Conservation (phyloP, 2,888 invertebrate species). For the Tortricodes alternella region DNA sequence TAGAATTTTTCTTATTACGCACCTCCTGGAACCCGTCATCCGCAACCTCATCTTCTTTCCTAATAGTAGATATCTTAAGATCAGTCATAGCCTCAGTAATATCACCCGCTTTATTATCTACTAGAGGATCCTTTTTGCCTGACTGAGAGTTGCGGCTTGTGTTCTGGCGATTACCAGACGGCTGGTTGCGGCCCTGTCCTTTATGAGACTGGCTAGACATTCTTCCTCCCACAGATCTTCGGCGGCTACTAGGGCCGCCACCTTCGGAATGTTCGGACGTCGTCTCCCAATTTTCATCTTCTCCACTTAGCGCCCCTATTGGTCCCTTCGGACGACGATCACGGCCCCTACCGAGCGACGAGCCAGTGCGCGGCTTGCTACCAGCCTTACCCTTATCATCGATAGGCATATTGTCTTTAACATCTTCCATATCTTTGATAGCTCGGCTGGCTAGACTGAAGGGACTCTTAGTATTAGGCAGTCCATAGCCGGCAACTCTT, state of each 20-base stretch:
- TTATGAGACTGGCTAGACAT: slow-evolving; percentile 56
- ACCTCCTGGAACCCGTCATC: slow-evolving; percentile 93
- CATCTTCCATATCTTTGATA: slow-evolving; percentile 66
- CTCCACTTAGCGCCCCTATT: slow-evolving; percentile 67
- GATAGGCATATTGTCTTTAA: slow-evolving; percentile 57
- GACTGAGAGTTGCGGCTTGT: slow-evolving; percentile 57
- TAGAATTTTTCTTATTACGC: slow-evolving; percentile 89
- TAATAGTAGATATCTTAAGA: slow-evolving; percentile 59
- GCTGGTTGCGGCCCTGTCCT: slow-evolving; percentile 64
- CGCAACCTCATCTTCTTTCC: slow-evolving; percentile 78
- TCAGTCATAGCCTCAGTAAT: slow-evolving; percentile 71
- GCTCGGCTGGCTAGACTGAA: slow-evolving; percentile 82
- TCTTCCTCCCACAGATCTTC: slow-evolving; percentile 59
- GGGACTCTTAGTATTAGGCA: slow-evolving; percentile 90
- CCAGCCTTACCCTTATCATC: slow-evolving; percentile 87
- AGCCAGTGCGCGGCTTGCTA: slow-evolving; percentile 86
- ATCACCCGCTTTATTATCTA: slow-evolving; percentile 65
- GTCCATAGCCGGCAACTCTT: slow-evolving; percentile 89
- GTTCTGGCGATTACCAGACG: slow-evolving; percentile 59
- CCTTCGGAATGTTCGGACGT: slow-evolving; percentile 92
- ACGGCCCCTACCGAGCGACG: slow-evolving; percentile 83
- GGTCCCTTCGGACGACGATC: slow-evolving; percentile 67
- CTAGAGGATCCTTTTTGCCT: slow-evolving; percentile 56
- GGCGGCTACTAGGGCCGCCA: slow-evolving; percentile 56
- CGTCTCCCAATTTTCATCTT: slow-evolving; percentile 90